Conservation (phyloP, 2,113 vertebrate species). For the Murina feae region DNA sequence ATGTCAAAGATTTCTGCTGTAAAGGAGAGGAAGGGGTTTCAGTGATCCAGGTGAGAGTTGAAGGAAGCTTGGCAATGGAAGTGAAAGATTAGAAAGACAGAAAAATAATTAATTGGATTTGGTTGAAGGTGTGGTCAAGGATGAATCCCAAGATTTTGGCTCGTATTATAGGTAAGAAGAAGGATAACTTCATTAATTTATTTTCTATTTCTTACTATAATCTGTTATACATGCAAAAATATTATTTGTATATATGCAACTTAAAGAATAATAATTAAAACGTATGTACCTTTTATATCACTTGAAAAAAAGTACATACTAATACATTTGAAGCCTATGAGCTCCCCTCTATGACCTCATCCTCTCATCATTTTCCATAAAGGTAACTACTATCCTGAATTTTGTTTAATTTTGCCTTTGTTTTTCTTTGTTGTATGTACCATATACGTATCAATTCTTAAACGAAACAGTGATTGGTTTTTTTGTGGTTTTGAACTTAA, state of each 20-base stretch:
- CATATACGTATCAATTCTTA: neutral
- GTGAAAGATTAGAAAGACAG: neutral
- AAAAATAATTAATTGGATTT: neutral
- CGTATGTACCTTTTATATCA: neutral
- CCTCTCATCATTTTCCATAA: neutral
- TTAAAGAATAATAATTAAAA: conserved; percentile 1
- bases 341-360: neutral
- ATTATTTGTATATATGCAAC: neutral
- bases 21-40: neutral
- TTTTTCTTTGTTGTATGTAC: neutral
- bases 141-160: neutral
- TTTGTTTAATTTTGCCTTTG: neutral
- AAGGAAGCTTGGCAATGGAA: neutral
- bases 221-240: neutral
- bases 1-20: neutral
- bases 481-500: neutral
- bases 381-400: neutral
- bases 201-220: neutral
- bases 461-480: neutral
- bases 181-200: neutral
- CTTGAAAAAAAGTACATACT: neutral
- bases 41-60: neutral
- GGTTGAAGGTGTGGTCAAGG: neutral
- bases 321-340: neutral
- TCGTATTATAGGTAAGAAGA: neutral